Evolutionary conservation across 2,113 vertebrate species (phyloP).

Genomic region (Anseranas semipalmata): DNA sequence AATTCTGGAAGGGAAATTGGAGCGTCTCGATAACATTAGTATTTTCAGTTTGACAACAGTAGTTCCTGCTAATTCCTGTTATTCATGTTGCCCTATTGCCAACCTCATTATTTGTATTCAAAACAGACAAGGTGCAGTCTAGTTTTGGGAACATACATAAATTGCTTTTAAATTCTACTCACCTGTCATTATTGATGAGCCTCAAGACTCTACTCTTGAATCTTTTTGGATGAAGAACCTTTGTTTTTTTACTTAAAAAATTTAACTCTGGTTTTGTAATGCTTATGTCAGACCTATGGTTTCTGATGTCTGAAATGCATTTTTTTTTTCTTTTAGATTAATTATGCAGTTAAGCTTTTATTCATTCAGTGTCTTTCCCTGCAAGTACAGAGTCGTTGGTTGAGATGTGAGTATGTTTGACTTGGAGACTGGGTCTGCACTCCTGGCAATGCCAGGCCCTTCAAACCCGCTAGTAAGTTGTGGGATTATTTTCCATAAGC

Average conservation of each 20-base stretch:
- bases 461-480: not conserved
- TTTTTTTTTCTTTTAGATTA: not conserved
- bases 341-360: not conserved
- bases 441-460: not conserved
- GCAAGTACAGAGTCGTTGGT: not conserved
- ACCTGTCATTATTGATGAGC: not conserved
- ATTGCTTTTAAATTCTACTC: not conserved
- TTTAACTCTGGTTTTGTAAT: not conserved
- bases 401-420: not conserved
- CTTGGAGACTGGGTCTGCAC: not conserved
- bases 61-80: not conserved
- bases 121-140: not conserved
- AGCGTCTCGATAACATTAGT: not conserved
- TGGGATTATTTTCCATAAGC: not conserved
- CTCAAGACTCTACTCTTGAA: not conserved
- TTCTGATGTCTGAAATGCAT: not conserved
- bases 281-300: not conserved
- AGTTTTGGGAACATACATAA: not conserved
- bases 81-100: not conserved
- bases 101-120: not conserved
- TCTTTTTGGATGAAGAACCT: not conserved
- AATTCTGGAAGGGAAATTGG: not conserved
- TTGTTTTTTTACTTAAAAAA: not conserved
- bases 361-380: not conserved
- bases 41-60: not conserved